Evolutionary conservation across 2,888 invertebrate species (phyloP).

Genomic region (Cephus spinipes): DNA sequence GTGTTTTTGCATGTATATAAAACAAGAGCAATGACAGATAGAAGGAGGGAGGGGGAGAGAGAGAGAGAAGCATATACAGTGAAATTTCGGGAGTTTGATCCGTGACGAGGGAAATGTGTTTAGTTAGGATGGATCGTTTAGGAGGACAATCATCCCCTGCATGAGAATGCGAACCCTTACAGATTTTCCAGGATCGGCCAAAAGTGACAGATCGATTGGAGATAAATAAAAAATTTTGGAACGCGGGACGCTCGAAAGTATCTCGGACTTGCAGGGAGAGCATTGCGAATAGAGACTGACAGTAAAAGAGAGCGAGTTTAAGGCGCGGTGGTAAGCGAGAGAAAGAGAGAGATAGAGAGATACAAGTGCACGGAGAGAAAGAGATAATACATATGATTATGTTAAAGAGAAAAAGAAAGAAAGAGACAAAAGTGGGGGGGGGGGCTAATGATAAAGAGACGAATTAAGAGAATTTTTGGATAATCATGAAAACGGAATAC

Average conservation of each 20-base stretch:
- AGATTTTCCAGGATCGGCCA: neutral
- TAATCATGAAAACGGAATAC: neutral
- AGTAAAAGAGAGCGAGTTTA: neutral
- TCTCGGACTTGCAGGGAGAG: too few relatives aligned
- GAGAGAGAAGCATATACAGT: neutral
- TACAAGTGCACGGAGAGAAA: constrained; percentile 42
- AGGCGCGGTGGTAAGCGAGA: neutral
- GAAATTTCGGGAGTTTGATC: neutral
- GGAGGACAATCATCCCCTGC: neutral
- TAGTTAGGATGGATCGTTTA: neutral
- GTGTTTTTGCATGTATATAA: neutral
- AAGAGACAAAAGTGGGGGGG: constrained; percentile 60
- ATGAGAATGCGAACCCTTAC: neutral
- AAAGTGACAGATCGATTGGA: neutral
- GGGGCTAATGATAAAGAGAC: neutral
- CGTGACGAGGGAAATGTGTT: neutral
- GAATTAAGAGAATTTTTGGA: neutral
- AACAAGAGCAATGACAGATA: constrained; percentile 19
- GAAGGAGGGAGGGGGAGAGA: constrained; percentile 3
- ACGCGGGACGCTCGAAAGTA: neutral
- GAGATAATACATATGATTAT: neutral
- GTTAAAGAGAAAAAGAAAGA: neutral
- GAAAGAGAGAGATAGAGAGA: neutral
- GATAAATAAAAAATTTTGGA: neutral
- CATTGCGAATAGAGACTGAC: neutral